Evolutionary conservation across 1,140 invertebrate species (phyloP), one percentile per base, ranked within the genome.

Genomic region (Drosophila asahinai): DNA sequence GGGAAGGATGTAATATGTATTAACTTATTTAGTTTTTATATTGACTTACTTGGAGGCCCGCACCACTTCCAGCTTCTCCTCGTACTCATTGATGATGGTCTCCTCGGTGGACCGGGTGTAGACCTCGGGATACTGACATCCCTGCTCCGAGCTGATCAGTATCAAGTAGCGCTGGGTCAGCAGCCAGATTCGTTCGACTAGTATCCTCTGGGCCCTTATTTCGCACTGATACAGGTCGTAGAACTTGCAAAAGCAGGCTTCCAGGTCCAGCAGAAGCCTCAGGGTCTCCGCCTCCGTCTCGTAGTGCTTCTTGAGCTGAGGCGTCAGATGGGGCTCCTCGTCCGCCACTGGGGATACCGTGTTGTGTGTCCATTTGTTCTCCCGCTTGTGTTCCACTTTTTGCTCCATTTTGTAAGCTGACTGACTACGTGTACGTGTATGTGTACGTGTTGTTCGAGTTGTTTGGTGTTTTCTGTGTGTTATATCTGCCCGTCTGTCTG

Each of bases 81-180:
- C 86, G 52, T 91, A 90, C 27, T 90, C 86, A 48, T 91, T 90
- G 40, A 91, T 52, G 9, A 90, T 86, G 0, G 82, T 55, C 52
- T 90, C 86, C 51, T 90, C 86, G 19, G 86, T 89, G 9, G 86
- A 91, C 3, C 82, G 42, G 2, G 82, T 80, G 14, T 90, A 90
- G 1, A 90, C 86, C 65, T 90, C 81, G 7, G 86, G 86, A 58
- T 77, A 91, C 0, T 80, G 79, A 30, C 86, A 90, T 2, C 72
- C 76, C 5, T 83, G 76, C 3, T 72, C 62, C 9, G 76, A 82
- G 3, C 86, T 90, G 15, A 86, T 91, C 43, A 90, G 30, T 25
- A 90, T 86, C 1, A 90, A 27, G 36, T 90, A 90, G 2, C 86
- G 59, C 19, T 90, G 86, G 3, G 86, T 86, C 1, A 90, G 22